These are phyloP conservation scores for Artemia franciscana DNA, from an alignment of 1,140 invertebrate species.

Conservation along the genomic window DNA sequence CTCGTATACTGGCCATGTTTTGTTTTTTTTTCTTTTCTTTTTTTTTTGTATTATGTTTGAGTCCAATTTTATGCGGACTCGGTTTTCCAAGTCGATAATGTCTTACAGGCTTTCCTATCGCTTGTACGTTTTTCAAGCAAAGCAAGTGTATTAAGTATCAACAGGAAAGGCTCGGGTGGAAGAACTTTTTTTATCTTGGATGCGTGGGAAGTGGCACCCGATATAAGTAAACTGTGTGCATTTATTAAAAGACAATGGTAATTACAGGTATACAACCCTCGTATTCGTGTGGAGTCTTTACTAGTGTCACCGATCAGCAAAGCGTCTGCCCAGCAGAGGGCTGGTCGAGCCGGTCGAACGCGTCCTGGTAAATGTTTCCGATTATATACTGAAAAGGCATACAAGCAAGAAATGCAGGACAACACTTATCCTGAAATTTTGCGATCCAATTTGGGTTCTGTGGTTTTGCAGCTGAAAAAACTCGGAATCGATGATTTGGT, in stretches of 20 bases:
- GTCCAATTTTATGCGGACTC: too few species aligned
- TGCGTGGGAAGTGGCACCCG: too few species aligned
- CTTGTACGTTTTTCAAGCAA: too few species aligned
- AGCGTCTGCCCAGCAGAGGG: constrained; percentile 95
- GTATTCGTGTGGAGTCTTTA: constrained; percentile 89
- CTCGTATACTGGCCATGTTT: too few species aligned
- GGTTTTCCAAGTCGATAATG: too few species aligned
- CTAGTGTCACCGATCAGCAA: constrained; percentile 96
- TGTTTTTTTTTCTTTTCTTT: background rate
- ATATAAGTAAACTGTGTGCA: too few species aligned
- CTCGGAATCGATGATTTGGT: constrained; percentile 93
- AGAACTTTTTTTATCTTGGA: too few species aligned
- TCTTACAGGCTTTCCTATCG: too few species aligned
- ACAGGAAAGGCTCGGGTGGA: too few species aligned
- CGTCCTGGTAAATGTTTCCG: constrained; percentile 93
- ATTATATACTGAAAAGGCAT: constrained; percentile 95
- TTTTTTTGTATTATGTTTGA: background rate
- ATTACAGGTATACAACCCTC: constrained; percentile 67
- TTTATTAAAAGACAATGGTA: too few species aligned
- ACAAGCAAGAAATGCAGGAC: constrained; percentile 97
- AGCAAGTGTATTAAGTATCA: too few species aligned
- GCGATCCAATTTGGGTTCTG: constrained; percentile 82
- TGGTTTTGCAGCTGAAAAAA: constrained; percentile 95
- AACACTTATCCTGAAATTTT: constrained; percentile 99
- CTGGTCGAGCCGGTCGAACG: constrained; percentile 87